A percentile compares a stretch with the other conserved stretches of the same genome.
phyloP scores from a whole-genome alignment of 2,797 vertebrate species.

The Mormyrops boulengeri region DNA sequence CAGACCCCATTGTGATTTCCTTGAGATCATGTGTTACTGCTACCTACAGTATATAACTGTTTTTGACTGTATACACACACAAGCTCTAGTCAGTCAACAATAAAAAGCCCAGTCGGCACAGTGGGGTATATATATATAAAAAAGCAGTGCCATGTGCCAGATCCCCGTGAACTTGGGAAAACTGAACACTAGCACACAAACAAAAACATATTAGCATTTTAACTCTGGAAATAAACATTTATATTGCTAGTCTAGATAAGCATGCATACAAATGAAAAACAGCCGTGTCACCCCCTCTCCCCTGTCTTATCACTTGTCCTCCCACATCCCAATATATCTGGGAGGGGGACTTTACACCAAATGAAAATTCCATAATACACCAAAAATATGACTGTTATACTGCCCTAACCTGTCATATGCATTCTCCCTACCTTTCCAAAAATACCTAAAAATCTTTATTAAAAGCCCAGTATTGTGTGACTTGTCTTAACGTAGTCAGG shows the following conservation, averaged over 20 bases:
- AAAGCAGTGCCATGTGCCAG: not conserved
- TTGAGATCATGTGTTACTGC: not conserved
- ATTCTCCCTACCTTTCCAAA: not conserved
- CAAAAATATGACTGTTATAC: not conserved
- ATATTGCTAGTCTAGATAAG: not conserved
- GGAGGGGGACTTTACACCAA: not conserved
- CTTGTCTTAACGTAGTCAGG: not conserved
- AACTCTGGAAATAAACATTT: not conserved
- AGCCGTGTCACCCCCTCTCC: not conserved
- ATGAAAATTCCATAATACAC: not conserved
- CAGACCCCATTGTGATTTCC: not conserved
- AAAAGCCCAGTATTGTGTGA: not conserved
- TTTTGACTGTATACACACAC: not conserved
- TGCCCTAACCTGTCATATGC: not conserved
- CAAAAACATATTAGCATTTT: not conserved
- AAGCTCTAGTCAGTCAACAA: not conserved
- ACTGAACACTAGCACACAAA: not conserved
- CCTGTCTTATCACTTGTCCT: not conserved
- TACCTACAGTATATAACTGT: not conserved
- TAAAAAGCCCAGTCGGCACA: not conserved
- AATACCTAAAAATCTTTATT: not conserved
- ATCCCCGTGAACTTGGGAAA: not conserved
- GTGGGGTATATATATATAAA: not conserved
- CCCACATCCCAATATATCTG: not conserved
- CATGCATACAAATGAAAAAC: not conserved